phyloP scores from a whole-genome alignment of 2,797 vertebrate species.

The Melanitta fusca region DNA sequence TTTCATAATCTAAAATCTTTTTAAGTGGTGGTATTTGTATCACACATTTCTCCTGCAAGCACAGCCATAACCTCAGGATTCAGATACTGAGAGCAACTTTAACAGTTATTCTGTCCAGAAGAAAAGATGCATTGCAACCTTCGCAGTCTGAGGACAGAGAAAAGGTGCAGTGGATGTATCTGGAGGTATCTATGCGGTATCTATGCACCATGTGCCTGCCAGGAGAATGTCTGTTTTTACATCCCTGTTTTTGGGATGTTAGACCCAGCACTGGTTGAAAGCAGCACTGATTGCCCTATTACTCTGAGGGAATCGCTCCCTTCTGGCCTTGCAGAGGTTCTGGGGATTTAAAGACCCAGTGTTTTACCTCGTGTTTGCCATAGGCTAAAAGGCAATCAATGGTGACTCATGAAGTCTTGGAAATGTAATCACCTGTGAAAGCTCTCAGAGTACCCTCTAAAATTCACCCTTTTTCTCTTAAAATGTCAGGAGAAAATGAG shows the following conservation, averaged over 20 bases:
- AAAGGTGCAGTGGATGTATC: not conserved
- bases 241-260: not conserved
- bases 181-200: no score
- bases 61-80: not conserved
- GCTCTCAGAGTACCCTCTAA: not conserved
- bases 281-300: not conserved
- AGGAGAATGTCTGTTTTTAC: not conserved
- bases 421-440: slow-evolving; percentile 19
- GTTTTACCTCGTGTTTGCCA: not conserved
- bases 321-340: not conserved
- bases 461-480: not conserved
- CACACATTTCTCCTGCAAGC: not conserved
- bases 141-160: not conserved
- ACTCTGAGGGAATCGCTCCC: not conserved
- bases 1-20: not conserved
- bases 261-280: not conserved
- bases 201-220: not conserved
- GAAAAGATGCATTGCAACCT: not conserved
- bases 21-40: not conserved
- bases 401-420: slow-evolving; percentile 9
- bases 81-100: not conserved
- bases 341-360: not conserved
- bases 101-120: not conserved
- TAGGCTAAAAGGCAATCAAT: not conserved
- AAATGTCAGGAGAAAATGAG: slow-evolving; percentile 18